A percentile compares a stretch with the other conserved stretches of the same genome.
These are phyloP conservation scores for Chalcosyrphus nemorum DNA, from an alignment of 2,888 invertebrate species.

Conservation along the genomic window DNA sequence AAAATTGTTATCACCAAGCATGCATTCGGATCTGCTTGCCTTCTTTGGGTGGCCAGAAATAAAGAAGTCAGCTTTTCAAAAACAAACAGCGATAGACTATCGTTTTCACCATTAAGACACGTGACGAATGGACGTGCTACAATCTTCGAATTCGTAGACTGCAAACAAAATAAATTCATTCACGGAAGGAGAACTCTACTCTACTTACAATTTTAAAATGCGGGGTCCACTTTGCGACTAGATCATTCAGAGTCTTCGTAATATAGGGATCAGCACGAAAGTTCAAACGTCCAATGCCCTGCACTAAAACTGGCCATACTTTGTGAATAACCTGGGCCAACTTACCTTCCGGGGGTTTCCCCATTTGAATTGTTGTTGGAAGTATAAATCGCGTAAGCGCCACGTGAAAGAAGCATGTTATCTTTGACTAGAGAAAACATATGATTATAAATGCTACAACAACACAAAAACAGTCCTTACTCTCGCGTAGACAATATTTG, in stretches of 20 bases:
- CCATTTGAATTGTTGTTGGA: conserved; percentile 83
- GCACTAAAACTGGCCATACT: conserved; percentile 83
- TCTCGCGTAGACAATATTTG: conserved; percentile 78
- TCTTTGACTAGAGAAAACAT: conserved; percentile 73
- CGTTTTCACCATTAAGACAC: conserved; percentile 77
- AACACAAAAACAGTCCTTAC: too few species aligned
- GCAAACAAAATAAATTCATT: conserved; percentile 16
- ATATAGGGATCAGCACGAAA: conserved; percentile 82
- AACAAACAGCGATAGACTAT: conserved; percentile 77
- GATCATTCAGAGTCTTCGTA: conserved; percentile 82
- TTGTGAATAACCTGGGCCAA: conserved; percentile 82
- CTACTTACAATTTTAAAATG: conserved; percentile 77
- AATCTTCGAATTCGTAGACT: conserved; percentile 77
- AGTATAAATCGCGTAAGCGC: conserved; percentile 83
- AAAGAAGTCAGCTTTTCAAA: conserved; percentile 78
- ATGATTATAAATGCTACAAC: too few species aligned
- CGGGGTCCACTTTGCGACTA: conserved; percentile 82
- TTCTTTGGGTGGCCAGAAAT: conserved; percentile 79
- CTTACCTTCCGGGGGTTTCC: conserved; percentile 81
- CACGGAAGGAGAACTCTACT: too few species aligned
- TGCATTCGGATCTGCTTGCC: conserved; percentile 78
- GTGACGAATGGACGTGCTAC: conserved; percentile 79
- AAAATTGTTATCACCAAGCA: conserved; percentile 79
- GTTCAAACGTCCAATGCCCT: conserved; percentile 83
- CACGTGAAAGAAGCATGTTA: conserved; percentile 83